Conservation (phyloP, 2,113 vertebrate species). For the Mastomys natalensis region DNA sequence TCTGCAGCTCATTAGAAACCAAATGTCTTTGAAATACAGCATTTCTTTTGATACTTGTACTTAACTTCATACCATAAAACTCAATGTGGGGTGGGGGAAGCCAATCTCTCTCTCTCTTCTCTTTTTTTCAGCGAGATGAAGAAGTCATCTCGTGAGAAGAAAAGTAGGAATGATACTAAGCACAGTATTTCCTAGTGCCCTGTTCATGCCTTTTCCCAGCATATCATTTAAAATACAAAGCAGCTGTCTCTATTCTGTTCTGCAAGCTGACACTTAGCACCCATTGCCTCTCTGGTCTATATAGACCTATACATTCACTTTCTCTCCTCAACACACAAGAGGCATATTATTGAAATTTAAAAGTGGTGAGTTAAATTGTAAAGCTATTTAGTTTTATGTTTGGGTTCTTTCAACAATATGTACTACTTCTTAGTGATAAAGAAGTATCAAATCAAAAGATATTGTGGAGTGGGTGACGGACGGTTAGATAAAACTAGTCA, state of each 20-base stretch:
- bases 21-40: not conserved
- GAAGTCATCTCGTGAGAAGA: constrained; percentile 35
- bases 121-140: not conserved
- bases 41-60: constrained; percentile 11
- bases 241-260: constrained; percentile 7
- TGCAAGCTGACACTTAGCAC: constrained; percentile 21
- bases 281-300: constrained; percentile 4
- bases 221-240: constrained; percentile 60
- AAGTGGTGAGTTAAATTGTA: constrained; percentile 3
- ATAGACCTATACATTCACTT: not conserved
- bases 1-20: not conserved
- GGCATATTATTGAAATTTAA: not conserved
- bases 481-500: too few relatives aligned
- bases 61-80: not conserved
- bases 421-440: constrained; percentile 55
- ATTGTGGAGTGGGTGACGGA: too few relatives aligned
- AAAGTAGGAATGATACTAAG: constrained; percentile 63
- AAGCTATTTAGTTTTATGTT: constrained; percentile 29
- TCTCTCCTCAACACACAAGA: not conserved
- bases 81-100: not conserved
- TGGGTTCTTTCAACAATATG: constrained; percentile 11
- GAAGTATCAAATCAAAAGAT: too few relatives aligned
- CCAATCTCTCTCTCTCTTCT: not conserved
- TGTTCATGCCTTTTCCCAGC: constrained; percentile 59
- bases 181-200: constrained; percentile 40